These are phyloP conservation scores for Montipora foliosa DNA, from an alignment of 64 coral and sea anemone species.

Conservation along the genomic window DNA sequence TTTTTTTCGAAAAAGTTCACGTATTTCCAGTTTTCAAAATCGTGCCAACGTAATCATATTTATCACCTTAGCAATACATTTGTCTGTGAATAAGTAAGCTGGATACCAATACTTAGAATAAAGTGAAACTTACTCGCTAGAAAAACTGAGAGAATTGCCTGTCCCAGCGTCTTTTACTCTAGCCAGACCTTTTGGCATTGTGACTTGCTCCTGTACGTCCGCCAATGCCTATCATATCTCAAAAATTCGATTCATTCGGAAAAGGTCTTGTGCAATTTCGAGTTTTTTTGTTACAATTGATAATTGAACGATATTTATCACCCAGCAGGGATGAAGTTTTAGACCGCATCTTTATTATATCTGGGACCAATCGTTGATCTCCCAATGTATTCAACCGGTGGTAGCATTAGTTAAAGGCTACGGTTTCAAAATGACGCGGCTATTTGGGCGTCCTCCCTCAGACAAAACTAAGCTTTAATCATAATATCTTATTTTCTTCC, in stretches of 20 bases:
- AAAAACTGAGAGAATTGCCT: background rate
- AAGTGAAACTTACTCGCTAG: background rate
- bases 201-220: background rate
- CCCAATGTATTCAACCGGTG: conserved; percentile 1
- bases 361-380: background rate
- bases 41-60: background rate
- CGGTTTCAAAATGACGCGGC: background rate
- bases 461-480: background rate
- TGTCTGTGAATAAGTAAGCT: background rate
- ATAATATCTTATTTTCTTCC: background rate
- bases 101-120: background rate
- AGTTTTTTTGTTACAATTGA: background rate
- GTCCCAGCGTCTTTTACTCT: background rate
- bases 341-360: background rate
- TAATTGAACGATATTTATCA: conserved; percentile 30
- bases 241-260: background rate
- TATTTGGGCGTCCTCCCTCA: background rate
- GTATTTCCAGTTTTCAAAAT: background rate
- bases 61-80: background rate
- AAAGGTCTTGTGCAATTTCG: background rate
- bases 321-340: conserved; percentile 30
- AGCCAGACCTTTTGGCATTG: background rate
- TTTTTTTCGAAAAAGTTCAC: background rate
- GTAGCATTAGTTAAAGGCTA: background rate
- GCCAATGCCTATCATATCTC: background rate